A percentile compares a stretch with the other conserved stretches of the same genome.
phyloP scores from a whole-genome alignment of 2,113 vertebrate genomes.

The Zapus hudsonius region DNA sequence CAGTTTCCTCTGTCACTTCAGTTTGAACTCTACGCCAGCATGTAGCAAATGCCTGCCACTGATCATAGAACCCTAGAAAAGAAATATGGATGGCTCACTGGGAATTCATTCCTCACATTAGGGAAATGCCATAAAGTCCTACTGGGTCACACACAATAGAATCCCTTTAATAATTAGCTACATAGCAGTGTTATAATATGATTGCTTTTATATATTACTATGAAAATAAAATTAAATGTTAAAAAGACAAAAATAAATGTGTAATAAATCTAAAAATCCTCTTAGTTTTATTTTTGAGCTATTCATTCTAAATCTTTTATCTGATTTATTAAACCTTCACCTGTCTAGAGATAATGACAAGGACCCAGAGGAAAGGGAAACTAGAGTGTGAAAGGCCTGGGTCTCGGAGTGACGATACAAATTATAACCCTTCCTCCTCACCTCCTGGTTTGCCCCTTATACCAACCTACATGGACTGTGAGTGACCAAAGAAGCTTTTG shows the following conservation, averaged over 20 bases:
- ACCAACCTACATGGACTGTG: neutral
- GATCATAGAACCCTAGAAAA: constrained; percentile 33
- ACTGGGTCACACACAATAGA: neutral
- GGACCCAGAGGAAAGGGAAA: neutral
- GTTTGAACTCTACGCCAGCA: neutral
- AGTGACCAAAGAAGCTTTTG: neutral
- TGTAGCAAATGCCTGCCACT: neutral
- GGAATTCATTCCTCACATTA: neutral
- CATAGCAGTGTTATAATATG: neutral
- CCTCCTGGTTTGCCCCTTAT: neutral
- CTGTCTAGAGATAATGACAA: neutral
- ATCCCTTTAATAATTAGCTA: constrained; percentile 18
- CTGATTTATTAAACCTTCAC: neutral
- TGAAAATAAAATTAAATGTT: constrained; percentile 38
- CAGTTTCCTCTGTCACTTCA: constrained; percentile 7
- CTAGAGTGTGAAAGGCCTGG: neutral
- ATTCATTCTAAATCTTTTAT: neutral
- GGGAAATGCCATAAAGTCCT: neutral
- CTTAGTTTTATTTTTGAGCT: neutral
- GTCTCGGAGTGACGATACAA: neutral
- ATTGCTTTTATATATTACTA: constrained; percentile 30
- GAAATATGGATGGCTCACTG: neutral
- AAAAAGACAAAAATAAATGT: neutral
- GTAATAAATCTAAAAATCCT: neutral
- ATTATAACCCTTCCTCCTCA: neutral